These are phyloP conservation scores for Cairina moschata DNA, from an alignment of 2,113 vertebrate genomes.

Conservation along the genomic window DNA sequence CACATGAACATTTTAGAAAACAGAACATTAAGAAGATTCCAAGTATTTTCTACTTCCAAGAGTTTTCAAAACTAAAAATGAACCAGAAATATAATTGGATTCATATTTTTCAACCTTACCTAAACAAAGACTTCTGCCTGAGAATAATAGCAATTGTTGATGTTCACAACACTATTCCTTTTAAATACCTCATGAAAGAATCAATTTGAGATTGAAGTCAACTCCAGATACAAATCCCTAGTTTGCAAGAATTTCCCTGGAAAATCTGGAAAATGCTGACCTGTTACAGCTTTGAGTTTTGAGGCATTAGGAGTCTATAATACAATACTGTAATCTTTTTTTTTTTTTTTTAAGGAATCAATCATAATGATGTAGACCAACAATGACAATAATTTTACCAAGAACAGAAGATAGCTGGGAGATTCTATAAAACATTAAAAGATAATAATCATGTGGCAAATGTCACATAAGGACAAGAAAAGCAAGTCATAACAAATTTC, in stretches of 20 bases:
- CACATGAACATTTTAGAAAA: background rate
- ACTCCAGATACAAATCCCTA: background rate
- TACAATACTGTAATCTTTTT: background rate
- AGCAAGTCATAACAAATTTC: background rate
- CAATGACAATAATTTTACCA: background rate
- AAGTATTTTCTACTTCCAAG: background rate
- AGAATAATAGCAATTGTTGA: background rate
- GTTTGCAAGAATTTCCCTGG: background rate
- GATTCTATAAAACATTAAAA: background rate
- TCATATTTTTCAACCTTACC: background rate
- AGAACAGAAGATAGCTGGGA: background rate
- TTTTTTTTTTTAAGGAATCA: background rate
- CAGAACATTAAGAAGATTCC: background rate
- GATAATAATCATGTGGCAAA: background rate
- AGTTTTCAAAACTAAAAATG: background rate
- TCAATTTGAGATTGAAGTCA: background rate
- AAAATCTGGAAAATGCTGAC: background rate
- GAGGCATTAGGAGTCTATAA: background rate
- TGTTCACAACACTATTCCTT: background rate
- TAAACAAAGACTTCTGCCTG: background rate
- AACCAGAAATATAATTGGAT: background rate
- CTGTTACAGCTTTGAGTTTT: background rate
- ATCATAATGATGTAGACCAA: background rate
- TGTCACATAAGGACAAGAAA: constrained; percentile 22
- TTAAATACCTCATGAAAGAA: background rate